Conservation (phyloP, 2,888 invertebrate genomes). For the Parthenolecanium corni region DNA sequence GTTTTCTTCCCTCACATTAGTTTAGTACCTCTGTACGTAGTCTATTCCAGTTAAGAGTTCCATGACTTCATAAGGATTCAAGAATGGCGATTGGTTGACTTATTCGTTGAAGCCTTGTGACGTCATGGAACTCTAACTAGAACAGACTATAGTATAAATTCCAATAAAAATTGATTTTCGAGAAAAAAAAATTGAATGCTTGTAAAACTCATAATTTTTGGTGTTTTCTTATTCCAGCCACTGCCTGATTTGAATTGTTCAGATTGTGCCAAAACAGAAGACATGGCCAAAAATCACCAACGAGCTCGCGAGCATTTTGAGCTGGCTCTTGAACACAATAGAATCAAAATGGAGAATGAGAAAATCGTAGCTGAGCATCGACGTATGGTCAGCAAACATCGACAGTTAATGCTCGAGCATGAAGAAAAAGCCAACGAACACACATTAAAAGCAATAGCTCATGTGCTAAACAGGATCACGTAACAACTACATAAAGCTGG, state of each 20-base stretch:
- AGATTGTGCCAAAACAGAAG: conserved; percentile 2
- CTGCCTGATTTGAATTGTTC: conserved; percentile 4
- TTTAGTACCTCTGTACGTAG: no score
- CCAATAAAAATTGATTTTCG: no score
- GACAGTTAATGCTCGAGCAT: conserved; percentile 2
- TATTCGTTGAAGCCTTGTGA: no score
- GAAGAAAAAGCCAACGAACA: conserved; percentile 17
- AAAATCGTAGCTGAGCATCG: conserved; percentile 13
- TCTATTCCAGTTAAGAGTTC: no score
- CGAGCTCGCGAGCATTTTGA: conserved; percentile 20
- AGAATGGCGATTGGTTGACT: no score
- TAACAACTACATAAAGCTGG: neutral
- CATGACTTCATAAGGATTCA: no score
- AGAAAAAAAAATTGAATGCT: no score
- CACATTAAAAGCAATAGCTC: conserved; percentile 12
- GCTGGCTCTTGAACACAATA: conserved; percentile 7
- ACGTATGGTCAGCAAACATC: conserved; percentile 13
- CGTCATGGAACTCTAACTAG: no score
- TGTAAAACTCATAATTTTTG: no score
- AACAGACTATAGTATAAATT: no score
- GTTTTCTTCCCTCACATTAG: no score
- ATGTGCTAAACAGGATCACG: conserved; percentile 7
- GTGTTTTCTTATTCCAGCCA: conserved; percentile 5
- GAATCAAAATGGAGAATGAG: conserved; percentile 11
- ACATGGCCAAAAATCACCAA: neutral